Evolutionary conservation across 2,888 invertebrate genomes (phyloP), one percentile per base, ranked within the genome.

Genomic region (Cancer borealis): DNA sequence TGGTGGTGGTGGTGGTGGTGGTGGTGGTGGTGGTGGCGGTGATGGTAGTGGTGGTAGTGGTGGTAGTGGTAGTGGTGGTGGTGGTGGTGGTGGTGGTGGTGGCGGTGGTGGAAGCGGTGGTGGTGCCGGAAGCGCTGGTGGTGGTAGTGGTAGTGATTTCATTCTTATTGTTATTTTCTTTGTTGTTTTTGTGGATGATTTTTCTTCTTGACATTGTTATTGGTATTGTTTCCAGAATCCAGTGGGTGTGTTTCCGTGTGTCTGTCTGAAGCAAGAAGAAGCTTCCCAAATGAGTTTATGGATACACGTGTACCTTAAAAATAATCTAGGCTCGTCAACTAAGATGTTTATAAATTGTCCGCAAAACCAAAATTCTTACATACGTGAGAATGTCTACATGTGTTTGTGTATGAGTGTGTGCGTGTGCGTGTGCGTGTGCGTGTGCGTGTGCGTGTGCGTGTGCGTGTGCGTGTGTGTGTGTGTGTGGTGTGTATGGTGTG

Each of bases 381-480:
- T 30, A 79, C 26, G 79, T 79, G 30, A 30, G 79, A 79, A 79
- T 79, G 1, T 54, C 0, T 54, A 17, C 54, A 1, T 17, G 54
- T 54, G 54, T 54, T 54, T 54, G 17, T 54, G 54, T 54, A 54
- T 54, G 12, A 10, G 30, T 79, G 79, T 79, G 79, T 26, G 26
- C 30, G 79, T 79, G 30, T 30, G 79, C 30, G 79, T 79, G 79
- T 30, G 79, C 30, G 79, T 30, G 79, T 79, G 79, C 30, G 79
- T 30, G 79, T 79, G 79, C 30, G 79, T 79, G 79, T 79, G 79
- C 30, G 79, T 79, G 79, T 30, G 79, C 5, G 79, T 26, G 79
- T 26, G 79, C 30, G 79, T 79, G 79, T 79, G 79, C 30, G 79
- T 79, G 79, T 79, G 79, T 79, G 79, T 79, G 79, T 39, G 39